These are phyloP conservation scores for Cotesia glomerata DNA, from an alignment of 1,140 invertebrate species.

Conservation along the genomic window DNA sequence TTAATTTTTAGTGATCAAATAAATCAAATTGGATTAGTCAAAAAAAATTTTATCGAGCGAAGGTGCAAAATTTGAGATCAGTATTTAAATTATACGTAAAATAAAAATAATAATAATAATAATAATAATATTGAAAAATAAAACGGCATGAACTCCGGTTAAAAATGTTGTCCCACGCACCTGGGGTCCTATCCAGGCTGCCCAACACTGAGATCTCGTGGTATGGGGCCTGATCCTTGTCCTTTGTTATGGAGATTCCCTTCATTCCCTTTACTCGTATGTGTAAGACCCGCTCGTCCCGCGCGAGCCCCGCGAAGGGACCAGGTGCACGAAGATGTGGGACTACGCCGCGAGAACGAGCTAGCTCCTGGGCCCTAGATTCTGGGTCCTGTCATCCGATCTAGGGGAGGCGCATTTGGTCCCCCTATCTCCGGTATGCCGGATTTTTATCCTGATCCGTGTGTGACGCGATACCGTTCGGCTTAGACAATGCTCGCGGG, in stretches of 20 bases:
- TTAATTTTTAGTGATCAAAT: not conserved
- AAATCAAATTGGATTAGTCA: not conserved
- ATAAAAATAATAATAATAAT: no score
- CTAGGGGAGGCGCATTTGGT: not conserved
- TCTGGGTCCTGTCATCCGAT: constrained; percentile 5
- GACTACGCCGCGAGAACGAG: constrained; percentile 1
- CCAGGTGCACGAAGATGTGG: not conserved
- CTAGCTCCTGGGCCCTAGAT: not conserved
- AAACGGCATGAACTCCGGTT: not conserved
- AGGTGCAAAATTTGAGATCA: not conserved
- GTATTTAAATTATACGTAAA: no score
- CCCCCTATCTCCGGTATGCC: no score
- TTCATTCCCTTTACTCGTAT: not conserved
- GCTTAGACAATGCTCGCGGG: no score
- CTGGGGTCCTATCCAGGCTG: constrained; percentile 6
- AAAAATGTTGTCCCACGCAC: constrained; percentile 20
- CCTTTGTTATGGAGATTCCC: constrained; percentile 39
- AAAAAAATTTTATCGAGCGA: not conserved
- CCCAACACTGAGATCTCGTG: constrained; percentile 27
- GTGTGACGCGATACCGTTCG: no score
- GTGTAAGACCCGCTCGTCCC: not conserved
- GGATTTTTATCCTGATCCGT: no score
- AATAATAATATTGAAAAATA: no score
- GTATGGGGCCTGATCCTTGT: constrained; percentile 38
- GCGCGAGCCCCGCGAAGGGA: not conserved